Evolutionary conservation across 1,140 invertebrate genomes (phyloP), one percentile per base, ranked within the genome.

Genomic region (Homalodisca vitripennis): DNA sequence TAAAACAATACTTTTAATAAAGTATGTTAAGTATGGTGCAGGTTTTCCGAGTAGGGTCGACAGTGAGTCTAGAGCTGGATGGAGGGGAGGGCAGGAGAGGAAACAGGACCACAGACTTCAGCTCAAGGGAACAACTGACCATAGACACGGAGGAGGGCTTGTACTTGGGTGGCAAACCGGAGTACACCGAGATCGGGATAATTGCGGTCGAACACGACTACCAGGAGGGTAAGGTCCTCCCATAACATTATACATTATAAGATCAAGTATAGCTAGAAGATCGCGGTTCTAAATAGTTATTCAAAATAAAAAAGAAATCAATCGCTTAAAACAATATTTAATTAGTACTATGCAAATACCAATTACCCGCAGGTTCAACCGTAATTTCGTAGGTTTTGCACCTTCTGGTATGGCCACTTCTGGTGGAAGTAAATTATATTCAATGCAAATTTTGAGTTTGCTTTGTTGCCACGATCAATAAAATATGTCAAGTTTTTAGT

Each of bases 131-230:
- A 74, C 93, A 93, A 89, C 82, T 97, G 68, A 78, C 94, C 60
- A 94, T 97, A 26, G 94, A 97, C 76, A 96, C 96, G 75, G 93
- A 97, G 77, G 93, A 96, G 80, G 94, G 94, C 12, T 93, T 98
- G 29, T 96, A 95, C 77, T 94, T 94, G 0, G 95, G 95, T 65
- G 95, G 95, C 6, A 97, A 97, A 81, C 95, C 94, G 1, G 94
- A 97, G 77, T 97, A 96, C 76, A 95, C 94, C 22, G 94, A 94
- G 27, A 92, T 95, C 0, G 80, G 92, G 63, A 95, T 93, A 0
- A 95, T 95, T 78, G 93, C 96, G 81, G 94, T 97, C 3, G 95
- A 95, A 77, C 91, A 92, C n/a, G 95, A 97, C 79, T 97, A 93
- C 80, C 92, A 96, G 75, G 94, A 96, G 85, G 90, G 91, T 92